These are phyloP conservation scores for Villa cingulata DNA, from an alignment of 2,888 invertebrate genomes.

Conservation along the genomic window DNA sequence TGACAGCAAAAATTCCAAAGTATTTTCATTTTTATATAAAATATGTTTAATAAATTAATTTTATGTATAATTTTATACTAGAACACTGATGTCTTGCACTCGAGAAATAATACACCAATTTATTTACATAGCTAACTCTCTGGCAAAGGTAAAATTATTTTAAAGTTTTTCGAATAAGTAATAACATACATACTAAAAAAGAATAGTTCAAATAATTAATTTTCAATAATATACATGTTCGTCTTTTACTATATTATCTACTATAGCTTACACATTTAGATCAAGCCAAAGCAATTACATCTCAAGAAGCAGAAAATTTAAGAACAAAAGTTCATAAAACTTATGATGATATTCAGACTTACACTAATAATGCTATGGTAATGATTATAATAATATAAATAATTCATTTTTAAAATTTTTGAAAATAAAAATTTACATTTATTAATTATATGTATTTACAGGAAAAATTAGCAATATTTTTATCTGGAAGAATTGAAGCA, in stretches of 20 bases:
- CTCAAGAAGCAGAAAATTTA: constrained; percentile 38
- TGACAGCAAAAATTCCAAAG: constrained; percentile 47
- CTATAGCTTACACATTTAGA: constrained; percentile 47
- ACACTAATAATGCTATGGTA: constrained; percentile 14
- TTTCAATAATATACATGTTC: too few relatives aligned
- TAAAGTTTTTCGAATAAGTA: not conserved
- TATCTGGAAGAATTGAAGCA: constrained; percentile 52
- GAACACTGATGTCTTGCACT: constrained; percentile 41
- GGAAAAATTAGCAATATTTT: constrained; percentile 47
- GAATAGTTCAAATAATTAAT: too few relatives aligned
- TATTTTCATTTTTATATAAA: constrained; percentile 16
- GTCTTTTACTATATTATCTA: too few relatives aligned
- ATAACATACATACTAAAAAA: not conserved
- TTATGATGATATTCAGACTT: constrained; percentile 11
- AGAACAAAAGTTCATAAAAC: constrained; percentile 1
- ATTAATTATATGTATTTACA: too few relatives aligned
- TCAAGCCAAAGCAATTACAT: constrained; percentile 39
- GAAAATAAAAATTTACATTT: not conserved
- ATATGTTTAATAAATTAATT: too few relatives aligned
- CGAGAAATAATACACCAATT: constrained; percentile 43
- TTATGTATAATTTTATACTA: constrained; percentile 20
- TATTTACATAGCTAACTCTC: constrained; percentile 44
- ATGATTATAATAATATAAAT: too few relatives aligned
- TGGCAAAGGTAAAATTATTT: constrained; percentile 44
- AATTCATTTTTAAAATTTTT: too few relatives aligned